Conservation (phyloP, 2,797 vertebrate species). For the Gephyroberyx darwinii region DNA sequence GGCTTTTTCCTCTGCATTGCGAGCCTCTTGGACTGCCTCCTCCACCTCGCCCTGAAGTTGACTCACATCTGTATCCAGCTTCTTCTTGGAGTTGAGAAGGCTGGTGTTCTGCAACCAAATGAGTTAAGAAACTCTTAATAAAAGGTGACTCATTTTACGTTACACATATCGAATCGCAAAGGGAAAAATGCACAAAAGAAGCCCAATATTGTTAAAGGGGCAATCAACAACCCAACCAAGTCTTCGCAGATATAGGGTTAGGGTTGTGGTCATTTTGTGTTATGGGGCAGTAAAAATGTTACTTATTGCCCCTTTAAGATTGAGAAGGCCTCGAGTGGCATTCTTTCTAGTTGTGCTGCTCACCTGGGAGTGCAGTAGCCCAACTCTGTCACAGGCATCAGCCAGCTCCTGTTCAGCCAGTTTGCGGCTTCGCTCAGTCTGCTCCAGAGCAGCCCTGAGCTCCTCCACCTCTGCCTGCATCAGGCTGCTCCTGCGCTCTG, state of each 20-base stretch:
- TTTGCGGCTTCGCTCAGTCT: conserved; percentile 83
- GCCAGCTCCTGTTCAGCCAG: conserved; percentile 85
- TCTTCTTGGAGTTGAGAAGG: conserved; percentile 79
- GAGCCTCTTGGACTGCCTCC: conserved; percentile 84
- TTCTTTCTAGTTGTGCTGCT: background rate
- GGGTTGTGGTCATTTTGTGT: background rate
- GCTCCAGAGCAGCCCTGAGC: conserved; percentile 83
- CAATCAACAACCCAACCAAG: background rate
- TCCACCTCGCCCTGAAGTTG: conserved; percentile 85
- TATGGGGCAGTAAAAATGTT: background rate
- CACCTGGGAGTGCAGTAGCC: conserved; percentile 83
- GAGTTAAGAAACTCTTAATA: background rate
- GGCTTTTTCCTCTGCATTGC: conserved; percentile 88
- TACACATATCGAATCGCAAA: background rate
- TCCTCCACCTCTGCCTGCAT: conserved; percentile 86
- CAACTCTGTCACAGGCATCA: conserved; percentile 81
- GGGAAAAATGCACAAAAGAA: background rate
- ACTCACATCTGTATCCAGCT: conserved; percentile 83
- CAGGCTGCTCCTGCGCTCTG: conserved; percentile 82
- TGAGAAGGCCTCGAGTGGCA: background rate
- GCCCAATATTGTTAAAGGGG: too few relatives aligned
- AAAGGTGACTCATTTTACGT: background rate
- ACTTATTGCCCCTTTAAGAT: background rate
- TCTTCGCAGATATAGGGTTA: background rate
- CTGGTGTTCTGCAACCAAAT: conserved; percentile 78